These are phyloP conservation scores for Actias luna DNA, from an alignment of 2,888 invertebrate species.

Conservation along the genomic window DNA sequence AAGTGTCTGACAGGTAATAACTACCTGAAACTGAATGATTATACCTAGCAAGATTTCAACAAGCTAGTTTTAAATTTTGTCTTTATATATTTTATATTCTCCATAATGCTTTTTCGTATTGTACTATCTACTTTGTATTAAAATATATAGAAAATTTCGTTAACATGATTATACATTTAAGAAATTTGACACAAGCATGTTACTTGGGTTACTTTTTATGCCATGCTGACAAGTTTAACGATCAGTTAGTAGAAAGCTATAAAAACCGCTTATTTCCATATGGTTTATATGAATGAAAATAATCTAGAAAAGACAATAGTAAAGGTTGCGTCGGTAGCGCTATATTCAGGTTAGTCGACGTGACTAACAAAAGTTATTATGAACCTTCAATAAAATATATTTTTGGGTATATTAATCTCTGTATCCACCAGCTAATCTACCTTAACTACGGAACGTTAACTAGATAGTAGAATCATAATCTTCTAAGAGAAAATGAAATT, in stretches of 20 bases:
- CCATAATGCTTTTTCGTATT: no score
- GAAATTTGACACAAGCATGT: no score
- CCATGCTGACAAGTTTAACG: not conserved
- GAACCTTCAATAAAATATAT: not conserved
- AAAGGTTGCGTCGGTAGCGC: not conserved
- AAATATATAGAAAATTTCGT: no score
- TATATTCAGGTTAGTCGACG: not conserved
- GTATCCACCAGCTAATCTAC: no score
- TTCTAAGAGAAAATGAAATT: not conserved
- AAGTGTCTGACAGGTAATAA: no score
- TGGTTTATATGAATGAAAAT: not conserved
- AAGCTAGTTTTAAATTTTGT: no score
- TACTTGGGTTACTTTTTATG: no score
- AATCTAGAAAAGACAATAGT: not conserved
- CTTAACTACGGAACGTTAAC: not conserved
- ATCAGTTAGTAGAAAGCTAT: not conserved
- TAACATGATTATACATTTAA: no score
- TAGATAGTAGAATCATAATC: not conserved
- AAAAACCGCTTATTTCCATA: not conserved
- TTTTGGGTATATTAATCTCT: not conserved
- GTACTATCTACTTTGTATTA: no score
- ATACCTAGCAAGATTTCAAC: no score
- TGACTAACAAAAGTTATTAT: not conserved
- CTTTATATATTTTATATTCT: no score
- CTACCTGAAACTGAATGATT: no score